A percentile compares a stretch with the other conserved stretches of the same genome.
Evolutionary conservation across 2,888 invertebrate genomes (phyloP).

Genomic region (Phragmatobia fuliginosa): DNA sequence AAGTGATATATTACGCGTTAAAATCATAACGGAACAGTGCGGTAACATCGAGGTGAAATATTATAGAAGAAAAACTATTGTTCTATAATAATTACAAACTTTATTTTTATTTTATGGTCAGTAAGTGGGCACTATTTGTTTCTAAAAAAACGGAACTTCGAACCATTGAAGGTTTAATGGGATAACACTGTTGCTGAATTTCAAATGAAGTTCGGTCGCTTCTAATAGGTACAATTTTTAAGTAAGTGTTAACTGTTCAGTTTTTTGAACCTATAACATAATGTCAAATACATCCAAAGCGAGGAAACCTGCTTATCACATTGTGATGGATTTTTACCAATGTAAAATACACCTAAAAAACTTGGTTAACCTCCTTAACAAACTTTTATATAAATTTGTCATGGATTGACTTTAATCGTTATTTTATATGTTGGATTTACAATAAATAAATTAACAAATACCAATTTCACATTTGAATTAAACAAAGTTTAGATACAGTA

Average conservation of each 20-base stretch:
- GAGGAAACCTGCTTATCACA: neutral
- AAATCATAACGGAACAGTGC: neutral
- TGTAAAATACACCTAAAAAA: neutral
- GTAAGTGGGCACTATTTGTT: neutral
- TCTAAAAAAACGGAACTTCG: neutral
- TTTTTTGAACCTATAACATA: slow-evolving; percentile 14
- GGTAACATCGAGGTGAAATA: neutral
- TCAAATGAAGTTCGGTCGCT: neutral
- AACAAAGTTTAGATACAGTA: no score
- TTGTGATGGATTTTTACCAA: neutral
- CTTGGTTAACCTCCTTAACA: no score
- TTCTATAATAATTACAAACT: neutral
- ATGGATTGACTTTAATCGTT: no score
- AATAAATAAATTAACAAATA: no score
- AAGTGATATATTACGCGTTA: neutral
- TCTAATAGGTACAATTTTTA: slow-evolving; percentile 14
- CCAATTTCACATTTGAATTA: no score
- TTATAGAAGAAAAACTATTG: no score
- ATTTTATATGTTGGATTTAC: no score
- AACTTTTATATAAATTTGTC: no score
- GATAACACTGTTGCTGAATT: slow-evolving; percentile 11
- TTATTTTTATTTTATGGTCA: neutral
- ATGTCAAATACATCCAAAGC: neutral
- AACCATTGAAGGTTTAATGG: slow-evolving; percentile 2
- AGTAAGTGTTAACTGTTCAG: slow-evolving; percentile 1